A percentile compares a stretch with the other conserved stretches of the same genome.
Conservation (phyloP, 1,140 invertebrate genomes). For the Apis florea region DNA sequence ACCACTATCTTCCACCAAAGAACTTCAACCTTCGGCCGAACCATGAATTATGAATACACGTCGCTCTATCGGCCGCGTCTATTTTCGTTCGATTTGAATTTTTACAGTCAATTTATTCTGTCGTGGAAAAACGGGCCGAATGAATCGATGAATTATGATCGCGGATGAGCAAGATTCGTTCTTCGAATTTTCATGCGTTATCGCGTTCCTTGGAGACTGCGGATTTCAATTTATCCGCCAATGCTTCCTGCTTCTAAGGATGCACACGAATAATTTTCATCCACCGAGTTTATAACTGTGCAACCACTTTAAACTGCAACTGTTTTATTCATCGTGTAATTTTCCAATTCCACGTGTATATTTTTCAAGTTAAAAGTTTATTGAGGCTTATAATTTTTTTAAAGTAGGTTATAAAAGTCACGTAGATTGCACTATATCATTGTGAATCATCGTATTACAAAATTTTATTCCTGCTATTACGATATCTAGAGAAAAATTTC, state of each 20-base stretch:
- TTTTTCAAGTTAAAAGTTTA: not conserved
- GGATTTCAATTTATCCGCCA: not conserved
- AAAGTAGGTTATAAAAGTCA: too few relatives aligned
- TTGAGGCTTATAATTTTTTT: too few relatives aligned
- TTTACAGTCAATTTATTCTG: slow-evolving; percentile 48
- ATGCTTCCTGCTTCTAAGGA: not conserved
- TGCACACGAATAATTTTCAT: not conserved
- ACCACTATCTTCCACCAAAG: slow-evolving; percentile 1
- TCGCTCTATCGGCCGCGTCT: slow-evolving; percentile 22
- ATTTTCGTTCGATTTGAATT: slow-evolving; percentile 51
- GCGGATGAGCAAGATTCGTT: slow-evolving; percentile 16
- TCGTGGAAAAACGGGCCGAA: slow-evolving; percentile 3
- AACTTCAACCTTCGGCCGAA: slow-evolving; percentile 20
- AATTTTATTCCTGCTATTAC: too few relatives aligned
- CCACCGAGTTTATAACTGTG: not conserved
- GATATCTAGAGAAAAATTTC: too few relatives aligned
- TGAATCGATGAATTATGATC: slow-evolving; percentile 44
- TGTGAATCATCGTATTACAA: too few relatives aligned
- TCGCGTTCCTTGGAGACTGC: not conserved
- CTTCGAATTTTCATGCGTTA: slow-evolving; percentile 22
- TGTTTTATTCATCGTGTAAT: not conserved
- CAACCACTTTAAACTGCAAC: not conserved
- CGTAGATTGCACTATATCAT: not conserved
- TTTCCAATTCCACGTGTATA: not conserved
- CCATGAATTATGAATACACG: slow-evolving; percentile 45